A percentile compares a stretch with the other conserved stretches of the same genome.
Evolutionary conservation across 2,888 invertebrate species (phyloP).

Genomic region (Rhamphomyia laevipes): DNA sequence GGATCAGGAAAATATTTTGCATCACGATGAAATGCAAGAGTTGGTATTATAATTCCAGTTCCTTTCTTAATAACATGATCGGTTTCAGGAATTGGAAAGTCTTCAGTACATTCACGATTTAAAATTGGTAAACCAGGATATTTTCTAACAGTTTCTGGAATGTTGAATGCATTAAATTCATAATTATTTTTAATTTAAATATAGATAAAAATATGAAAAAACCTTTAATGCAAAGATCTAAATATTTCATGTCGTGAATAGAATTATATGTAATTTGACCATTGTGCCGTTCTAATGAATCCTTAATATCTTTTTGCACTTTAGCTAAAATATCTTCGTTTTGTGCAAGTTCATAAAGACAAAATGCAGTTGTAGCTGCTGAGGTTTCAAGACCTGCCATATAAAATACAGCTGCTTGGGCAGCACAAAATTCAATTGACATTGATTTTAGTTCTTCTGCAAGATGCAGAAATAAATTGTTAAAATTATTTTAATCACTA

Average conservation of each 20-base stretch:
- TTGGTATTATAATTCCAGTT: constrained; percentile 31
- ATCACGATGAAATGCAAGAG: constrained; percentile 36
- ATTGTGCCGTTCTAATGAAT: constrained; percentile 25
- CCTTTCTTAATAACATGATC: constrained; percentile 30
- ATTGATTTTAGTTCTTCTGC: constrained; percentile 25
- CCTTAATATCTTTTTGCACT: constrained; percentile 30
- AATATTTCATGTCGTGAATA: constrained; percentile 36
- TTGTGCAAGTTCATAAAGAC: constrained; percentile 35
- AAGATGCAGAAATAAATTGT: background rate
- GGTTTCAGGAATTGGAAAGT: constrained; percentile 29
- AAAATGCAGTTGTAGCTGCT: constrained; percentile 33
- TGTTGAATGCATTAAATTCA: background rate
- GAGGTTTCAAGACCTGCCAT: constrained; percentile 40
- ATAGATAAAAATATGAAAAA: constrained; percentile 1
- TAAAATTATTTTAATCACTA: background rate
- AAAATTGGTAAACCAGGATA: constrained; percentile 37
- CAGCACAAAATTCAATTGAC: constrained; percentile 31
- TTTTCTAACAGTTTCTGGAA: constrained; percentile 33
- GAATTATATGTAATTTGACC: constrained; percentile 34
- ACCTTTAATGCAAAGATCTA: constrained; percentile 38
- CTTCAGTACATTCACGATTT: constrained; percentile 34
- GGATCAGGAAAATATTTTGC: constrained; percentile 36
- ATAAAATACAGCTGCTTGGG: constrained; percentile 36
- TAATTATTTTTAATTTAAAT: background rate
- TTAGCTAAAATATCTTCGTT: constrained; percentile 32